These are phyloP conservation scores for Teleiodes luculella DNA, from an alignment of 2,888 invertebrate genomes.

Conservation along the genomic window DNA sequence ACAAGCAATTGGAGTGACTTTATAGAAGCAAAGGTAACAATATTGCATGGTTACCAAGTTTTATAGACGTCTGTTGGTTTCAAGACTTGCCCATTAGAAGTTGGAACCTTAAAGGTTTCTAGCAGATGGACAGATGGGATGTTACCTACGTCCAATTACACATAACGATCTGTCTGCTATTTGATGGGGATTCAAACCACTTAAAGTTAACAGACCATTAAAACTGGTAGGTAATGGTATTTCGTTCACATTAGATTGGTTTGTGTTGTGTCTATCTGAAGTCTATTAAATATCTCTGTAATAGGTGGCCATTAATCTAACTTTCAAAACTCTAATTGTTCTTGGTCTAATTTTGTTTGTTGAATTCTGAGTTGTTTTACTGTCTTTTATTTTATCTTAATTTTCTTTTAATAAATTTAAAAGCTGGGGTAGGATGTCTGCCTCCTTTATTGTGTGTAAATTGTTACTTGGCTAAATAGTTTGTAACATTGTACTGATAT, in stretches of 20 bases:
- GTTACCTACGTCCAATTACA: conserved; percentile 41
- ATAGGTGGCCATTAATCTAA: no score
- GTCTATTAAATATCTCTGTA: no score
- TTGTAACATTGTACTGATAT: no score
- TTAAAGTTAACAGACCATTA: conserved; percentile 4
- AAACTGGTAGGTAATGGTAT: background rate
- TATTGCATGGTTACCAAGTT: conserved; percentile 12
- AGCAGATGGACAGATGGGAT: conserved; percentile 29
- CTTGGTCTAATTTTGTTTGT: no score
- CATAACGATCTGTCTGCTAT: conserved; percentile 32
- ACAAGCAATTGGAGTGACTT: no score
- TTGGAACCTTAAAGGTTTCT: conserved; percentile 29
- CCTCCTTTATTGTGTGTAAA: no score
- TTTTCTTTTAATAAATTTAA: no score
- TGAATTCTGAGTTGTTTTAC: no score
- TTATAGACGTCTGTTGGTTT: conserved; percentile 28
- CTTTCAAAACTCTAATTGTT: no score
- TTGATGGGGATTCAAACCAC: conserved; percentile 7
- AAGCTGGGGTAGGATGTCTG: no score
- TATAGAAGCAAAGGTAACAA: conserved; percentile 29
- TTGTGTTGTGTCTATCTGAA: background rate
- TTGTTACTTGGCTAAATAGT: no score
- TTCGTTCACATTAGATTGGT: background rate
- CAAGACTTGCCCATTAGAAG: conserved; percentile 28
- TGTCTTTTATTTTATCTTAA: no score